Evolutionary conservation across 2,797 vertebrate species (phyloP).

Genomic region (Novumbra hubbsi): DNA sequence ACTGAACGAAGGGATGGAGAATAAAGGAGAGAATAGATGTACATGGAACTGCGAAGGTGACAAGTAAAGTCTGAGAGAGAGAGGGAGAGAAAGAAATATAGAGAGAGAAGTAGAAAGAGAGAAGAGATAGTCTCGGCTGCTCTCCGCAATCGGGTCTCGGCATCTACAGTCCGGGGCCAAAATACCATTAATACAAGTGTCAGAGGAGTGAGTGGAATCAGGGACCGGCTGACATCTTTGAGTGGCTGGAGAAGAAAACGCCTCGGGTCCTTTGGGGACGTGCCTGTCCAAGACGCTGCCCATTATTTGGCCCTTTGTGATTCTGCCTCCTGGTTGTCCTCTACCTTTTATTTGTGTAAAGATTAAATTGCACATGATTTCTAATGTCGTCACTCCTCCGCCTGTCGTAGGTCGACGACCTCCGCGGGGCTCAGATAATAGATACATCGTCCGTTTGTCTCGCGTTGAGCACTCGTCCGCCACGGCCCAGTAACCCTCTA

Average conservation of each 20-base stretch:
- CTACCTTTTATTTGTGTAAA: slow-evolving; percentile 89
- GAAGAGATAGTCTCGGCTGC: slow-evolving; percentile 80
- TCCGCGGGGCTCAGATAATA: slow-evolving; percentile 88
- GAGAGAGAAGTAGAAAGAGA: slow-evolving; percentile 55
- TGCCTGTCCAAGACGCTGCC: slow-evolving; percentile 77
- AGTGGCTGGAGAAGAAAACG: slow-evolving; percentile 83
- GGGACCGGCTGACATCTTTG: slow-evolving; percentile 72
- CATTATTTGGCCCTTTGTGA: slow-evolving; percentile 90
- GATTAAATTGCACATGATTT: slow-evolving; percentile 99
- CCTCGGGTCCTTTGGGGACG: slow-evolving; percentile 82
- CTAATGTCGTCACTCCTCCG: slow-evolving; percentile 84
- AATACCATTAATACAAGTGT: slow-evolving; percentile 96
- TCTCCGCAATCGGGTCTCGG: slow-evolving; percentile 84
- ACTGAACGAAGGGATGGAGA: slow-evolving; percentile 84
- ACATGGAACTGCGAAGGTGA: slow-evolving; percentile 32
- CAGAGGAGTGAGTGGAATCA: slow-evolving; percentile 85
- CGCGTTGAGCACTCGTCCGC: slow-evolving; percentile 74
- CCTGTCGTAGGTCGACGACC: slow-evolving; percentile 91
- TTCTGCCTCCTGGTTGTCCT: slow-evolving; percentile 62
- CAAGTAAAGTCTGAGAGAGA: slow-evolving; percentile 17
- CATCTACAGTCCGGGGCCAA: slow-evolving; percentile 85
- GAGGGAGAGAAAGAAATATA: slow-evolving; percentile 59
- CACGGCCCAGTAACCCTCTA: slow-evolving; percentile 90
- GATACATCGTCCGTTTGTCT: slow-evolving; percentile 89
- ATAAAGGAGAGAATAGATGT: slow-evolving; percentile 53